phyloP scores from a whole-genome alignment of 2,797 vertebrate genomes.

The Megaceryle alcyon region DNA sequence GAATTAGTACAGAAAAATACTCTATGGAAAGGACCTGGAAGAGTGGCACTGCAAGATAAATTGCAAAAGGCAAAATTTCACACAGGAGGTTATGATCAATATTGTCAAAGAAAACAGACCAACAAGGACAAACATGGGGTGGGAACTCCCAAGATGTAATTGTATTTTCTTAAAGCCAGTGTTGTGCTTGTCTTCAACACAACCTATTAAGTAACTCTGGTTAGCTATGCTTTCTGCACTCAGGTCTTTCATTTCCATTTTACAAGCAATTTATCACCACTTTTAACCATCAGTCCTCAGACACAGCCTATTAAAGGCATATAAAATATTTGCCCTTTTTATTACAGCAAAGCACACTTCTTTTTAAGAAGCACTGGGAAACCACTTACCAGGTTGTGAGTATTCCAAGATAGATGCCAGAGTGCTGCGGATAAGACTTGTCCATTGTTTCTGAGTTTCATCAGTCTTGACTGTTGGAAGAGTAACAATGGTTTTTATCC shows the following conservation, averaged over 20 bases:
- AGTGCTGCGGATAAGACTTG: conserved; percentile 91
- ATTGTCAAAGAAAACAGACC: not conserved
- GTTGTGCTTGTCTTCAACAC: not conserved
- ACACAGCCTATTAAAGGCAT: not conserved
- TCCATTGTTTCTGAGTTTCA: conserved; percentile 91
- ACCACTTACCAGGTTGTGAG: conserved; percentile 87
- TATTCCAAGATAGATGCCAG: conserved; percentile 93
- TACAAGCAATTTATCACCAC: not conserved
- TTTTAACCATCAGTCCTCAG: not conserved
- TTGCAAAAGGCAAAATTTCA: not conserved
- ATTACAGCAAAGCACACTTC: not conserved
- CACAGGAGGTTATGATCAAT: not conserved
- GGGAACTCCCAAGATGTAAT: not conserved
- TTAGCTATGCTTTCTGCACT: not conserved
- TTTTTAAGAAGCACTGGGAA: not conserved
- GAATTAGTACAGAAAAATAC: not conserved
- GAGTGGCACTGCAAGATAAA: not conserved
- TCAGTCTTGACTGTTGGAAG: conserved; percentile 85
- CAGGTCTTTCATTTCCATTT: not conserved
- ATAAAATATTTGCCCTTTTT: not conserved
- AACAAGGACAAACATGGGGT: not conserved
- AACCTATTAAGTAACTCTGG: not conserved
- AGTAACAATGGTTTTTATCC: conserved; percentile 93
- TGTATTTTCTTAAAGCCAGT: not conserved
- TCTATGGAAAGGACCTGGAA: not conserved